These are phyloP conservation scores for Callitettix versicolor DNA, from an alignment of 1,140 invertebrate species.

Conservation along the genomic window DNA sequence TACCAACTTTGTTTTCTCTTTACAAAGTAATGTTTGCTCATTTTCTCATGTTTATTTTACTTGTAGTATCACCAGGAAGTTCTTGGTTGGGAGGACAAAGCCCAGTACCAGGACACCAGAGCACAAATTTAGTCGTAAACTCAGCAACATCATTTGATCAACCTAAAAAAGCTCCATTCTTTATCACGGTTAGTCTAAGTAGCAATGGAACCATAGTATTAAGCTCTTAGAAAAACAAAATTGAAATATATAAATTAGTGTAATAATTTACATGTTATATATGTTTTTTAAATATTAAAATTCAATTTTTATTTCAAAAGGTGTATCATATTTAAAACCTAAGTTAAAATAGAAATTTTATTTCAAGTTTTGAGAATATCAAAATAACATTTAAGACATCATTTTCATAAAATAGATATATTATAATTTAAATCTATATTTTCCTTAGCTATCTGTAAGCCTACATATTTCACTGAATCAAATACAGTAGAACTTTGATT, in stretches of 20 bases:
- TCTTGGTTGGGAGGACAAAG: constrained; percentile 10
- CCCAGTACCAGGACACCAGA: background rate
- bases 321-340: background rate
- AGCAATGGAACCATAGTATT: too few relatives aligned
- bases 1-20: background rate
- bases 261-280: too few relatives aligned
- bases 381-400: too few relatives aligned
- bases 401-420: too few relatives aligned
- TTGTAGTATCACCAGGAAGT: constrained; percentile 14
- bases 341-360: background rate
- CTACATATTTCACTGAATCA: too few relatives aligned
- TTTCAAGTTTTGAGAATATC: background rate
- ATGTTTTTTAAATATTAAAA: too few relatives aligned
- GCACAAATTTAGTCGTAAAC: constrained; percentile 18
- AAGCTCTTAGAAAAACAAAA: too few relatives aligned
- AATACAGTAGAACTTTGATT: too few relatives aligned
- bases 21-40: background rate
- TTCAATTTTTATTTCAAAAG: too few relatives aligned
- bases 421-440: too few relatives aligned
- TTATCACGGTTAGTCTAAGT: constrained; percentile 55
- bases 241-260: too few relatives aligned
- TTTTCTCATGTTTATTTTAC: background rate
- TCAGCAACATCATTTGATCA: constrained; percentile 17
- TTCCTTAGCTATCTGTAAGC: too few relatives aligned
- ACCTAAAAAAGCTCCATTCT: constrained; percentile 48